Evolutionary conservation across 2,797 vertebrate species (phyloP).

Genomic region (Onychomys leucogaster): DNA sequence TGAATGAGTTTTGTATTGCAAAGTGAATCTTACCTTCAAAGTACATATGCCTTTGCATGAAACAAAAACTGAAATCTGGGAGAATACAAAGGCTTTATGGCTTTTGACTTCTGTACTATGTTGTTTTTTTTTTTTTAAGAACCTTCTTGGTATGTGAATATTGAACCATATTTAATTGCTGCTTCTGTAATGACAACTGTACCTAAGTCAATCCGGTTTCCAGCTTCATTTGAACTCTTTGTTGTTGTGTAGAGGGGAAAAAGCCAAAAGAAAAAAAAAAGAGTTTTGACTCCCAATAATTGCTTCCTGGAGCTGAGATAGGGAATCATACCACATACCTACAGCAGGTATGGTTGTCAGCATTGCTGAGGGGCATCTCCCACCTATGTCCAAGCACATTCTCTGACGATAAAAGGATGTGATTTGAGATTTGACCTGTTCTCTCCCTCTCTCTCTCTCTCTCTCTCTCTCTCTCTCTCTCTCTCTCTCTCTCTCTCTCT

Average conservation of each 20-base stretch:
- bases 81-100: slow-evolving; percentile 1
- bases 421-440: not conserved
- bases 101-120: not conserved
- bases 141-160: slow-evolving; percentile 41
- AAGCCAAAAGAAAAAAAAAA: not conserved
- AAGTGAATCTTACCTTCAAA: slow-evolving; percentile 61
- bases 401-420: slow-evolving; percentile 10
- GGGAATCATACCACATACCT: slow-evolving; percentile 25
- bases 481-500: too few relatives aligned
- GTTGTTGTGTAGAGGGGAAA: not conserved
- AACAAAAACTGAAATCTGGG: slow-evolving; percentile 49
- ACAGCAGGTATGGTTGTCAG: not conserved
- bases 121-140: not conserved
- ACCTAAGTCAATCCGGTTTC: not conserved
- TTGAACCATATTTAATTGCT: slow-evolving; percentile 28
- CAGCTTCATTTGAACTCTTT: not conserved
- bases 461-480: not conserved
- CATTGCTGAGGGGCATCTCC: not conserved
- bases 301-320: not conserved
- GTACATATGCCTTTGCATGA: slow-evolving; percentile 11
- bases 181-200: not conserved
- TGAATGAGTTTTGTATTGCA: slow-evolving; percentile 48
- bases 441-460: not conserved
- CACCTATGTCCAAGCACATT: not conserved
- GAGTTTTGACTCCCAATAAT: not conserved